Base-by-base conservation (phyloP, 2,888 invertebrate genomes). In the Teinopalpus imperialis region DNA sequence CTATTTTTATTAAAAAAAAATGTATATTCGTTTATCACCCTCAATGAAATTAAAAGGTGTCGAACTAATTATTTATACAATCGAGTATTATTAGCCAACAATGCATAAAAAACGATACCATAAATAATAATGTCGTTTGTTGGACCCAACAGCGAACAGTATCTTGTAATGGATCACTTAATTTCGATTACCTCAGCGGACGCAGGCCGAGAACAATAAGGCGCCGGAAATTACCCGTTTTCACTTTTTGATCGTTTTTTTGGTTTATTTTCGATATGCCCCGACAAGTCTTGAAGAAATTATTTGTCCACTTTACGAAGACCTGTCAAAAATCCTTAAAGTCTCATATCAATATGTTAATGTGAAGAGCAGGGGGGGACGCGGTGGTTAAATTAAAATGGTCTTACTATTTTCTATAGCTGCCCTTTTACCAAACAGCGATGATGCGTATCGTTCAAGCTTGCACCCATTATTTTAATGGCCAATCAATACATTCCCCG, bases 161-260 rank as follows among this genome's bases (percentile, higher is more conserved):
- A 82, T 82, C 83, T 74, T 75, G 80, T 77, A 81, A 85, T 83
- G 83, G 85, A 85, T 87, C 87, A 81, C 87, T 86, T 85, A 85
- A 82, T 86, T 85, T 82, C 82, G 83, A 85, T 83, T 82, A 85
- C 74, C 74, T 66, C 63, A 57, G 62, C 74, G 69, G 70, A 68
- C 69, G 68, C 64, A 57, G 65, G 64, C 66, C 58, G 64, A 67
- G 74, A 82, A 86, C 86, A 85, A 85, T 85, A 77, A 74, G 57
- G 61, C 67, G 61, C 83, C 81, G 87, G 86, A 86, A 79, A 86
- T 86, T 86, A 81, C 77, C 80, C 72, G 78, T 81, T 83, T 81
- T 75, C 69, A 69, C 66, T 80, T 78, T 81, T 81, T 78, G 70
- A 65, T 74, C 69, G 71, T 78, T 82, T 81, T 81, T n/a, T 74